Base-by-base conservation (phyloP, 2,888 invertebrate genomes). In the Exocentrus adspersus region DNA sequence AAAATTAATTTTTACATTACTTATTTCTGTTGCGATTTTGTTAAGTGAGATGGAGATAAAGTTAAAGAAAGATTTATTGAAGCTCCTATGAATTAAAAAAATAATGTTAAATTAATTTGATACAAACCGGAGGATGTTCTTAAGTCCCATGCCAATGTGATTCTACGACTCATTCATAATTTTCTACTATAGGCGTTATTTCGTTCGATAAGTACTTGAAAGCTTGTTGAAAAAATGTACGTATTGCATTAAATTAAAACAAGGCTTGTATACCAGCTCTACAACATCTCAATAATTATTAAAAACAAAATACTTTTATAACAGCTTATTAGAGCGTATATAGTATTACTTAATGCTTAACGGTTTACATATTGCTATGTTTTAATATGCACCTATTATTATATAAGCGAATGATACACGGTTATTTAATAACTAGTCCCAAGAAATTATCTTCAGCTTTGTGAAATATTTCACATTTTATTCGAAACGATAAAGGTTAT, bases 241-340 rank as follows among this genome's bases (percentile, higher is more conserved):
- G n/a, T 24, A 48, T 14, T 48, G 28, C 20, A 14, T 14, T 16
- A 48, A 48, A 48, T 20, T 16, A n/a, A n/a, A 28, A n/a, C 48
- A 24, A 48, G 28, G 48, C 48, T n/a, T n/a, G n/a, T n/a, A n/a
- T n/a, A n/a, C 48, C 20, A 48, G 24, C 14, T 16, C 28, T 7
- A 16, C 16, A 48, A 14, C 12, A 19, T 32, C 19, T 32, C 32
- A n/a, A 51, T 51, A 32, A 19, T 19, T 30, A 51, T 51, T 32
- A 51, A 28, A 51, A n/a, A n/a, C n/a, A n/a, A n/a, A 51, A 19
- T 43, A 51, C 51, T 32, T 51, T 19, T 51, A 51, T 1, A 19
- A 32, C 20, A 51, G 32, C 17, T 5, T 51, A 51, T 51, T 12
- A 51, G 51, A 51, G 51, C 51, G 51, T 51, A 51, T 32, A 51